Percentiles rank a stretch among this genome's conserved stretches.
These are phyloP conservation scores for Poeciliopsis turneri DNA, from an alignment of 2,797 vertebrate species.

Conservation along the genomic window DNA sequence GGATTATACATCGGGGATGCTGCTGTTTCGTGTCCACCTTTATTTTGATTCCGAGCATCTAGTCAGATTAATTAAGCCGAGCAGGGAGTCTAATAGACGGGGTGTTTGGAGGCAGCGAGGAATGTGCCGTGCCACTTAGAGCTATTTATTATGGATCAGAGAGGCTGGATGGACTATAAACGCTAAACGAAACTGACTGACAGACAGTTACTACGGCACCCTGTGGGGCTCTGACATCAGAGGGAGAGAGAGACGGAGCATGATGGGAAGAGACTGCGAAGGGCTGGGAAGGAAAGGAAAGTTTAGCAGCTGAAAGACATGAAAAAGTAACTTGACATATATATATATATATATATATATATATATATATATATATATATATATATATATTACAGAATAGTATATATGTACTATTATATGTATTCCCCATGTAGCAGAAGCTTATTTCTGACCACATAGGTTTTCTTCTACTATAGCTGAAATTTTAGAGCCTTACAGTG, in stretches of 20 bases:
- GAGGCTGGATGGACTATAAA: conserved; percentile 52
- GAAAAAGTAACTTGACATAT: not conserved
- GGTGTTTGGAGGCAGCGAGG: conserved; percentile 52
- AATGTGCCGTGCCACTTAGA: conserved; percentile 53
- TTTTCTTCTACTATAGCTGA: not conserved
- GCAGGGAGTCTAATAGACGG: conserved; percentile 34
- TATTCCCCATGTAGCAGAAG: too few relatives aligned
- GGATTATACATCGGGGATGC: conserved; percentile 1
- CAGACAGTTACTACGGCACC: conserved; percentile 58
- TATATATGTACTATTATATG: too few relatives aligned
- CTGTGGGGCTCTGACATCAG: conserved; percentile 55
- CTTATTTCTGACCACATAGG: not conserved
- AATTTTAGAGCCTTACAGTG: not conserved
- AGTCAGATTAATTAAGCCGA: conserved; percentile 58
- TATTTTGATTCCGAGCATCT: conserved; percentile 30
- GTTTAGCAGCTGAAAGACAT: conserved; percentile 23
- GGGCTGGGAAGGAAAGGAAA: conserved; percentile 8
- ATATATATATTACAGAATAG: too few relatives aligned
- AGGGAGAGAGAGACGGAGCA: conserved; percentile 9
- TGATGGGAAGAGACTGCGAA: conserved; percentile 12
- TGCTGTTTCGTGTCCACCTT: conserved; percentile 33
- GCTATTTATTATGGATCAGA: conserved; percentile 72
- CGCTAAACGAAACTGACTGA: conserved; percentile 71
- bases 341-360: too few relatives aligned
- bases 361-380: too few relatives aligned